A percentile compares a stretch with the other conserved stretches of the same genome.
Conservation (phyloP, 2,888 invertebrate species). For the Hedya salicella region DNA sequence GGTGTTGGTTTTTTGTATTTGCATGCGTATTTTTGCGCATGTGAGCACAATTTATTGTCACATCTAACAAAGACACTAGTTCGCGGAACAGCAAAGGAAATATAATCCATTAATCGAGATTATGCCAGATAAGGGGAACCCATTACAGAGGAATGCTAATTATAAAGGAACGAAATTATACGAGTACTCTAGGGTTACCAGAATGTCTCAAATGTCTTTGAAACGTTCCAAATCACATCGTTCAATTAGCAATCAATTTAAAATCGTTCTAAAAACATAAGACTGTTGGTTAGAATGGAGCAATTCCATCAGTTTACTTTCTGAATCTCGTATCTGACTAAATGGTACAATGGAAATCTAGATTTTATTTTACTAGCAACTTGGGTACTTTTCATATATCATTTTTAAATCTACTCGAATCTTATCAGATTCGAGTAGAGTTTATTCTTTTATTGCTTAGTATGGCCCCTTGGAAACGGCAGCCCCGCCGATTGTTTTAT, state of each 20-base stretch:
- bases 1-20: too few relatives aligned
- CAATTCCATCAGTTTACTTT: not conserved
- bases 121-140: too few relatives aligned
- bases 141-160: too few relatives aligned
- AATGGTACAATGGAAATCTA: not conserved
- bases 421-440: not conserved
- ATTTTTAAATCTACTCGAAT: not conserved
- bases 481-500: not conserved
- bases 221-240: not conserved
- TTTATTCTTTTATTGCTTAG: not conserved
- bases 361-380: not conserved
- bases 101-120: too few relatives aligned
- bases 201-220: not conserved
- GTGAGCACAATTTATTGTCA: too few relatives aligned
- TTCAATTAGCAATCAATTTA: conserved; percentile 23
- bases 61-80: too few relatives aligned
- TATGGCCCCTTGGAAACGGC: not conserved
- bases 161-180: too few relatives aligned
- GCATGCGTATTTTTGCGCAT: too few relatives aligned
- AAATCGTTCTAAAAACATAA: not conserved
- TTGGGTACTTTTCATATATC: not conserved
- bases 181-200: not conserved
- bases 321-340: not conserved
- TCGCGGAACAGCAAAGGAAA: too few relatives aligned
- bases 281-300: not conserved